Conservation (phyloP, 2,113 vertebrate species). For the Ascaphus truei region DNA sequence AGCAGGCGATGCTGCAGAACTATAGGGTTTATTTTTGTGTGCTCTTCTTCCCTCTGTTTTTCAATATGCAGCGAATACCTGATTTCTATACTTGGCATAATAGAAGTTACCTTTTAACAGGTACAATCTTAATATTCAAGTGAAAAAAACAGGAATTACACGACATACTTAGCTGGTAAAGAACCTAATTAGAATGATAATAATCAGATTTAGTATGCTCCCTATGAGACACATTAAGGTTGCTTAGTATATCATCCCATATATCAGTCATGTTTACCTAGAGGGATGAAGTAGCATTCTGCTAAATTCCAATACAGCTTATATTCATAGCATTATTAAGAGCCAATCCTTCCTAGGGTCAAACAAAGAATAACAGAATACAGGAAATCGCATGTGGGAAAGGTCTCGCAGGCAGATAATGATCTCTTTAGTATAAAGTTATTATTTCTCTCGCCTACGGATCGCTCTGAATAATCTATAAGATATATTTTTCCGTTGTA, state of each 20-base stretch:
- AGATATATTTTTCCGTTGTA: not conserved
- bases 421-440: conserved; percentile 12
- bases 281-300: conserved; percentile 1
- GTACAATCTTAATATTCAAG: no score
- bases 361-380: conserved; percentile 14
- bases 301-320: not conserved
- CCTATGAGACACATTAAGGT: not conserved
- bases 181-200: not conserved
- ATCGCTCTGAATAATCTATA: not conserved
- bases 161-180: no score
- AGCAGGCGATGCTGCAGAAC: no score
- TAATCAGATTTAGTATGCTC: not conserved
- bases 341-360: not conserved
- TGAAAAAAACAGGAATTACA: no score
- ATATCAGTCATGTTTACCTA: not conserved
- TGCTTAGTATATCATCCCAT: not conserved
- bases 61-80: no score
- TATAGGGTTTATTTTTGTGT: no score
- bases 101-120: no score
- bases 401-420: conserved; percentile 19
- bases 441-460: not conserved
- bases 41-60: no score
- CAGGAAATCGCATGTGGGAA: conserved; percentile 10
- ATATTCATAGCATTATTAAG: conserved; percentile 22
- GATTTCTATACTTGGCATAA: no score